A percentile compares a stretch with the other conserved stretches of the same genome.
Evolutionary conservation across 2,888 invertebrate genomes (phyloP).

Genomic region (Cheilosia vulpina): DNA sequence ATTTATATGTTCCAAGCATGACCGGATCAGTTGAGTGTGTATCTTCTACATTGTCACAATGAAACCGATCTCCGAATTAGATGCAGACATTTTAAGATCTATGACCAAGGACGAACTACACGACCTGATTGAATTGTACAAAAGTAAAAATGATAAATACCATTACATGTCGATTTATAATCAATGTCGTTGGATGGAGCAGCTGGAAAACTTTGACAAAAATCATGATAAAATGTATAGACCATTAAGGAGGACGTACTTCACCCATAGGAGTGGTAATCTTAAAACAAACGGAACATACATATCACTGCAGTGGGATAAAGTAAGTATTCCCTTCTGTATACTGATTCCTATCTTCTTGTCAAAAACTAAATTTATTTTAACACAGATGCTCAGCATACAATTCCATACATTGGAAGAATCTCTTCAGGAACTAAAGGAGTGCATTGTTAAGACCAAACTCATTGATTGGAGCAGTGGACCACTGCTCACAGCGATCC

Average conservation of each 20-base stretch:
- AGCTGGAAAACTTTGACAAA: slow-evolving; percentile 74
- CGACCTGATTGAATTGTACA: slow-evolving; percentile 78
- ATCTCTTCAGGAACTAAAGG: slow-evolving; percentile 76
- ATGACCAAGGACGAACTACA: slow-evolving; percentile 78
- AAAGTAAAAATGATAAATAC: slow-evolving; percentile 77
- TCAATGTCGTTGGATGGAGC: slow-evolving; percentile 80
- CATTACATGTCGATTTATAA: slow-evolving; percentile 81
- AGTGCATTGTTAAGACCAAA: slow-evolving; percentile 78
- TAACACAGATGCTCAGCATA: slow-evolving; percentile 78
- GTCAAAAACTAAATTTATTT: slow-evolving; percentile 4
- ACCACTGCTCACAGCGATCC: slow-evolving; percentile 79
- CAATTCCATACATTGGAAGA: slow-evolving; percentile 80
- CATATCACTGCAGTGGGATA: slow-evolving; percentile 80
- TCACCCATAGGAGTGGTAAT: slow-evolving; percentile 78
- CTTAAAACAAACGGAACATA: slow-evolving; percentile 79
- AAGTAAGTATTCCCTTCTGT: slow-evolving; percentile 41
- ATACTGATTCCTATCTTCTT: background rate
- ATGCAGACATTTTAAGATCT: slow-evolving; percentile 78
- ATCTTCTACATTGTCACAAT: background rate
- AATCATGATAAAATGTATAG: slow-evolving; percentile 63
- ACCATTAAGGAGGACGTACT: slow-evolving; percentile 79
- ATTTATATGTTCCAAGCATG: background rate
- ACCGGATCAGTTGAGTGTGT: background rate
- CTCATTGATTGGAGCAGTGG: slow-evolving; percentile 79
- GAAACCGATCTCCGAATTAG: background rate